These are phyloP conservation scores for Clarias gariepinus DNA, from an alignment of 2,113 vertebrate species.

Conservation along the genomic window DNA sequence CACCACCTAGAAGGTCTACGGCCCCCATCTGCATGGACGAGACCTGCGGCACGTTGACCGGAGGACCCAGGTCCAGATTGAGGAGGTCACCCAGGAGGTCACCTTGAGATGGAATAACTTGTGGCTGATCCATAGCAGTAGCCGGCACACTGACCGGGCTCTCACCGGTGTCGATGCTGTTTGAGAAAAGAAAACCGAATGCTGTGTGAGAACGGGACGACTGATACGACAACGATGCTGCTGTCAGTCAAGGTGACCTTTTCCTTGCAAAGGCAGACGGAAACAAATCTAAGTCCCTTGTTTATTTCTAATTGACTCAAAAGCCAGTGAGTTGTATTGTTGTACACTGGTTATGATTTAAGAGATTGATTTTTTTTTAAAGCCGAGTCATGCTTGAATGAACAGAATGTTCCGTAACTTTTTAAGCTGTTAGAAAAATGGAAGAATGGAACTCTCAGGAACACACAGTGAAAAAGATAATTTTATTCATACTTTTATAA, in stretches of 20 bases:
- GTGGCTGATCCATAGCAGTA: constrained; percentile 84
- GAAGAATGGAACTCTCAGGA: background rate
- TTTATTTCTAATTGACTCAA: background rate
- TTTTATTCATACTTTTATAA: background rate
- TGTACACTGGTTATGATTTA: background rate
- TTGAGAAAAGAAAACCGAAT: background rate
- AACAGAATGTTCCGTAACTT: background rate
- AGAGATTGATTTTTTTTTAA: background rate
- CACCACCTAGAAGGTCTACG: constrained; percentile 93
- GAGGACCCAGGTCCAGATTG: constrained; percentile 92
- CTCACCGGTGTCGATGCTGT: constrained; percentile 89
- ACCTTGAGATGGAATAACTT: constrained; percentile 91
- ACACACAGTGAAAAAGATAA: background rate
- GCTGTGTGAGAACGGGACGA: background rate
- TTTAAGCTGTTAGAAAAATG: background rate
- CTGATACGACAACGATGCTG: background rate
- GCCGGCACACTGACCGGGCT: constrained; percentile 84
- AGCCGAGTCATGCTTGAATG: background rate
- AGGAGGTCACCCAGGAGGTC: constrained; percentile 94
- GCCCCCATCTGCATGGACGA: constrained; percentile 94
- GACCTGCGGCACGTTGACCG: constrained; percentile 91
- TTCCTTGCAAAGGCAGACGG: background rate
- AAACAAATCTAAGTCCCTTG: background rate
- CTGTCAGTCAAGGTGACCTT: constrained; percentile 7
- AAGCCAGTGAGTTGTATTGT: background rate